Percentiles rank a stretch among this genome's conserved stretches.
Conservation (phyloP, 2,113 vertebrate species). For the Perca fluviatilis region DNA sequence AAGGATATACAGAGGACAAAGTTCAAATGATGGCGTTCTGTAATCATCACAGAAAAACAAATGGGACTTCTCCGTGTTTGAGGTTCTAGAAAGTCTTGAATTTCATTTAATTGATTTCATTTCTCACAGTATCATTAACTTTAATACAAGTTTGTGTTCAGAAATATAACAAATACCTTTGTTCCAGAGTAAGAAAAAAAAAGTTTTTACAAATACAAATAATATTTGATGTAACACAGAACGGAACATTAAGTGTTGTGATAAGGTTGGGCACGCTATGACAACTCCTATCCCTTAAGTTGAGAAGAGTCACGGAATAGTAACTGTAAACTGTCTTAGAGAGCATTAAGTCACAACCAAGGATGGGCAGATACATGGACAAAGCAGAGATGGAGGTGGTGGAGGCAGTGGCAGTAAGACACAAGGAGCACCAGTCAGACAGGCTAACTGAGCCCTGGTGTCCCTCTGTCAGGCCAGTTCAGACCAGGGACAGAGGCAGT, state of each 20-base stretch:
- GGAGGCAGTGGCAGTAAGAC: conserved; percentile 49
- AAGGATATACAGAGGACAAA: background rate
- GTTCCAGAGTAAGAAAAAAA: background rate
- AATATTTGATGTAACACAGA: conserved; percentile 1
- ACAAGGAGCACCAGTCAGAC: conserved; percentile 74
- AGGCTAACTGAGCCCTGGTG: conserved; percentile 64
- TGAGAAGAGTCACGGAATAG: background rate
- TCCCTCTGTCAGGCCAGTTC: conserved; percentile 60
- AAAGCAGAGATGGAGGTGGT: conserved; percentile 32
- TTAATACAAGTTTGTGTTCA: background rate
- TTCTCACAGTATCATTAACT: background rate
- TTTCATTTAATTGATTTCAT: background rate
- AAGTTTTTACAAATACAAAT: background rate
- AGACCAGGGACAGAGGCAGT: conserved; percentile 79
- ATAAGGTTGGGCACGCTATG: background rate
- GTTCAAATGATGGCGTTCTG: background rate
- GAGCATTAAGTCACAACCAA: background rate
- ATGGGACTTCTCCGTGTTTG: background rate
- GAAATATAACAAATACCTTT: background rate
- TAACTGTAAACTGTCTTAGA: conserved; percentile 6
- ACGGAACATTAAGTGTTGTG: background rate
- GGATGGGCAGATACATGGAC: conserved; percentile 11
- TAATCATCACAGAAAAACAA: background rate
- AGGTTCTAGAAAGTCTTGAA: background rate
- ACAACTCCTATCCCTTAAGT: background rate